These are phyloP conservation scores for Capitulum mitella DNA, from an alignment of 2,888 invertebrate species.

Conservation along the genomic window DNA sequence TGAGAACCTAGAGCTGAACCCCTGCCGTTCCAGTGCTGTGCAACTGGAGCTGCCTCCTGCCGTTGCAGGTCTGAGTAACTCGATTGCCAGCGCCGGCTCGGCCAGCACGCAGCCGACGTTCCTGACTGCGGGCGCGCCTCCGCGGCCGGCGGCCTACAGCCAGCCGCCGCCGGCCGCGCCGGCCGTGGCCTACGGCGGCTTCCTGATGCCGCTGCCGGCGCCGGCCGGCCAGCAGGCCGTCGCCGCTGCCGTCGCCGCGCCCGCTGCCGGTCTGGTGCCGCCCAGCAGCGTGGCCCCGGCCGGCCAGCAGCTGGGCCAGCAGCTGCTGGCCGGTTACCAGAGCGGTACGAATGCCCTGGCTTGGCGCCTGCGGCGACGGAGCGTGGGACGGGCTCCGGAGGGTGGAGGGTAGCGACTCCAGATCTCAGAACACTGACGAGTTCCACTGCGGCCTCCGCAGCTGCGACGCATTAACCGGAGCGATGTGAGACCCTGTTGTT, in stretches of 20 bases:
- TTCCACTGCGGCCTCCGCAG: no score
- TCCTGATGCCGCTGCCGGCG: not conserved
- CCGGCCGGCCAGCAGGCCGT: conserved; percentile 13
- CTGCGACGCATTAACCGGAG: no score
- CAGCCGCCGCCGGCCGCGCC: not conserved
- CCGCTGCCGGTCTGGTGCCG: not conserved
- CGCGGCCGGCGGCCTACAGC: not conserved
- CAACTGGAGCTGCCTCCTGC: no score
- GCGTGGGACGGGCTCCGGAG: no score
- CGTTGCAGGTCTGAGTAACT: not conserved
- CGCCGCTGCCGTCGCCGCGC: no score
- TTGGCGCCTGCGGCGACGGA: no score
- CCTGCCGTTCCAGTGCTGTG: no score
- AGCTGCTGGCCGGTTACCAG: not conserved
- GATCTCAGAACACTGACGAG: no score
- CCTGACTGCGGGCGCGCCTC: not conserved
- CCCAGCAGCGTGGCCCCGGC: conserved; percentile 24
- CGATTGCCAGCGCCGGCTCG: not conserved
- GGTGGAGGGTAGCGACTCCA: no score
- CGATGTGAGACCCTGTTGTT: no score
- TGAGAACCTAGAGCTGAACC: no score
- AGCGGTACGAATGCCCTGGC: no score
- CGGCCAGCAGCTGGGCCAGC: conserved; percentile 11
- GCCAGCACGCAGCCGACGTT: not conserved
- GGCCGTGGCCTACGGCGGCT: not conserved